A percentile compares a stretch with the other conserved stretches of the same genome.
These are phyloP conservation scores for Rhadinocentrus ornatus DNA, from an alignment of 2,797 vertebrate genomes.

Conservation along the genomic window DNA sequence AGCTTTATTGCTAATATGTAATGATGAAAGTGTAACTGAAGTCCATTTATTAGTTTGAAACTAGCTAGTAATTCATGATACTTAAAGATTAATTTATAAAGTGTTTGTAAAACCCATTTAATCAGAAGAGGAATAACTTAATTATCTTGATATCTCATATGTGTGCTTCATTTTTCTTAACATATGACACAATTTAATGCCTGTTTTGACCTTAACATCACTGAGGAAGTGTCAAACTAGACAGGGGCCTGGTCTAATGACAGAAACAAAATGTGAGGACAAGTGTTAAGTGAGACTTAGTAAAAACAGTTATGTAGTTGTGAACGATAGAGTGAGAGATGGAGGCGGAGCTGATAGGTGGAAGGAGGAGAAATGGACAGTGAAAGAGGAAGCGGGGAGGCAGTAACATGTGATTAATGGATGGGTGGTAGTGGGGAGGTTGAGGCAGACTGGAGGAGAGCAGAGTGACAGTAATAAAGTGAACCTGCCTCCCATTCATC, in stretches of 20 bases:
- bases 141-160: not conserved
- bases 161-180: constrained; percentile 13
- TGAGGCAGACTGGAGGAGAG: constrained; percentile 81
- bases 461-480: constrained; percentile 85
- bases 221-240: constrained; percentile 17
- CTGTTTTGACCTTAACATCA: constrained; percentile 14
- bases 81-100: not conserved
- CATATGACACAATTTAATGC: constrained; percentile 20
- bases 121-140: not conserved
- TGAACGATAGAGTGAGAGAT: constrained; percentile 58
- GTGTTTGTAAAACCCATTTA: not conserved
- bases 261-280: constrained; percentile 32
- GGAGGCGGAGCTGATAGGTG: constrained; percentile 69
- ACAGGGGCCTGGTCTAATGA: constrained; percentile 33
- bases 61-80: not conserved
- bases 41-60: not conserved
- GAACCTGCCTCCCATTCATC: constrained; percentile 83
- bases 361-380: constrained; percentile 74
- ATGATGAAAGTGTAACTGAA: not conserved
- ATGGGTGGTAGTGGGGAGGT: constrained; percentile 79
- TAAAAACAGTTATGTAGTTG: constrained; percentile 63
- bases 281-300: constrained; percentile 47
- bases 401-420: constrained; percentile 81
- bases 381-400: constrained; percentile 74
- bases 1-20: too few species aligned